Evolutionary conservation across 2,797 vertebrate genomes (phyloP).

Genomic region (Carduelis carduelis): DNA sequence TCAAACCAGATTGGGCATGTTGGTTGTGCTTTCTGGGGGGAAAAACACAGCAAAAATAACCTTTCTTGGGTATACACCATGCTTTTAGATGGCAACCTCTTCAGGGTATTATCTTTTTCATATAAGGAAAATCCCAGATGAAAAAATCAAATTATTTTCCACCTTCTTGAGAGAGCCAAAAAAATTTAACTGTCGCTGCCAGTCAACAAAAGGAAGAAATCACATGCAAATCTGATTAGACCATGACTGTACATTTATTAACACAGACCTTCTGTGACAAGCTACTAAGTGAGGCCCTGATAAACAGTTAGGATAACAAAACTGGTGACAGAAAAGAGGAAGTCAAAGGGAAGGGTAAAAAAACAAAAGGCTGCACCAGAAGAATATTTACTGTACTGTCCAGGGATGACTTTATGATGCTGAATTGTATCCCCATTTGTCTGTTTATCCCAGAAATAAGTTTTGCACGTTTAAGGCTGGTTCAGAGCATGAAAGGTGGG

Average conservation of each 20-base stretch:
- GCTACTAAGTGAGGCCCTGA: not conserved
- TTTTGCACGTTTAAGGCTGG: not conserved
- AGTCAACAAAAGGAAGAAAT: not conserved
- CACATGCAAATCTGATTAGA: not conserved
- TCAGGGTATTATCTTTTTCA: conserved; percentile 16
- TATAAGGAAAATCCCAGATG: conserved; percentile 38
- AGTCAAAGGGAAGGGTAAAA: not conserved
- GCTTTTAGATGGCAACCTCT: conserved; percentile 25
- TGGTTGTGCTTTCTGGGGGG: not conserved
- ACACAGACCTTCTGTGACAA: not conserved
- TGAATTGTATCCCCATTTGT: not conserved
- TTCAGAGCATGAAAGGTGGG: not conserved
- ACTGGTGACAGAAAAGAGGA: not conserved
- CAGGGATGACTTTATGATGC: not conserved
- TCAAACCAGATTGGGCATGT: not conserved
- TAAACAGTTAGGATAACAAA: not conserved
- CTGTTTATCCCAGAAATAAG: not conserved
- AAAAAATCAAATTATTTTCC: not conserved
- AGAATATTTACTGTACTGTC: not conserved
- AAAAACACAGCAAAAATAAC: not conserved
- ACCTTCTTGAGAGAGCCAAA: not conserved
- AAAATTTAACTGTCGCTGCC: not conserved
- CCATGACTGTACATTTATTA: not conserved
- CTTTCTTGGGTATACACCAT: conserved; percentile 23
- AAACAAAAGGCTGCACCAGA: not conserved